phyloP scores from a whole-genome alignment of 2,888 invertebrate species.

The Cryptophagus acutangulus region DNA sequence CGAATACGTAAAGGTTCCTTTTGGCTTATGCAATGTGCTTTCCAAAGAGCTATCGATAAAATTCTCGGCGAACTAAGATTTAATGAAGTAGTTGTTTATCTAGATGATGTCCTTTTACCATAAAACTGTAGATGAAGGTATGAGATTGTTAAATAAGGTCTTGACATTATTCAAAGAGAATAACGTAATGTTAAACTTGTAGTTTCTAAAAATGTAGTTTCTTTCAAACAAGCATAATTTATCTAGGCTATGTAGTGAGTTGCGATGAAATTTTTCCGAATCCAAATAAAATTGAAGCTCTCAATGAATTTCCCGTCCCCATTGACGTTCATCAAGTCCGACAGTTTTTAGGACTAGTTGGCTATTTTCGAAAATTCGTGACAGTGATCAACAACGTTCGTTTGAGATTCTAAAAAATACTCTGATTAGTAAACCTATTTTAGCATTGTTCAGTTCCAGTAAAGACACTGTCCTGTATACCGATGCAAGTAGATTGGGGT shows the following conservation, averaged over 20 bases:
- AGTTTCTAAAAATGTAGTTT: conserved; percentile 18
- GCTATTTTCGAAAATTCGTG: conserved; percentile 29
- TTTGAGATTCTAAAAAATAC: too few relatives aligned
- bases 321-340: conserved; percentile 19
- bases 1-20: conserved; percentile 36
- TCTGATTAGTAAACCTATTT: too few relatives aligned
- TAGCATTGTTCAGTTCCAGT: too few relatives aligned
- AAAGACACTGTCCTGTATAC: too few relatives aligned
- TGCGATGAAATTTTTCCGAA: conserved; percentile 12
- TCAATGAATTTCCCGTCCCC: conserved; percentile 32
- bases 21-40: conserved; percentile 38
- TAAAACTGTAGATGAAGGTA: conserved; percentile 11
- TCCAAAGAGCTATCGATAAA: too few relatives aligned
- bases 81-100: conserved; percentile 12
- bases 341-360: conserved; percentile 24
- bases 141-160: conserved; percentile 12
- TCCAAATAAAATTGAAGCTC: conserved; percentile 16
- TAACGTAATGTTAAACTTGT: conserved; percentile 15
- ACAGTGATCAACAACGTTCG: too few relatives aligned
- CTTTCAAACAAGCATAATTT: conserved; percentile 11
- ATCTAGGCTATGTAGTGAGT: conserved; percentile 17
- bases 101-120: conserved; percentile 17
- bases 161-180: conserved; percentile 11
- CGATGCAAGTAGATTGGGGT: too few relatives aligned
- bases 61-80: conserved; percentile 3